Evolutionary conservation across 1,140 invertebrate genomes (phyloP), one percentile per base, ranked within the genome.

Genomic region (Cheumatopsyche charites): DNA sequence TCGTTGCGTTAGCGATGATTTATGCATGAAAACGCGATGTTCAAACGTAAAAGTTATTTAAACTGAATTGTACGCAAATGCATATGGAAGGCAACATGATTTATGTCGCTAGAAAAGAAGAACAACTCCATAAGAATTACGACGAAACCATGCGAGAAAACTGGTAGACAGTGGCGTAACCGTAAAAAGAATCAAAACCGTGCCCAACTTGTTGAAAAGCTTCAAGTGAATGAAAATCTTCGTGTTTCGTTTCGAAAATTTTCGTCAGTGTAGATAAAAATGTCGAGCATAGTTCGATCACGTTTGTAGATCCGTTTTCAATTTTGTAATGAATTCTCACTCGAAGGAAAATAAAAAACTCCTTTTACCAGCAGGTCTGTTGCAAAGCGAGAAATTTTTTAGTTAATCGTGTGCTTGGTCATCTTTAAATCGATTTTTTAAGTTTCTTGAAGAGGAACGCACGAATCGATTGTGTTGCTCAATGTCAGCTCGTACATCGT

Each of bases 381-480:
- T 58, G 55, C 55, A 58, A 58, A 58, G 55, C 55, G 55, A 58
- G 55, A 58, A 58, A 58, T 58, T 58, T 58, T 58, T 58, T 58
- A 23, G 55, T 58, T 58, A 58, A 58, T 58, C 55, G 55, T 58
- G 55, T 58, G 55, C 55, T 58, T 58, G 55, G 55, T 58, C 55
- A 58, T 58, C 55, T 58, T 58, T 58, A 58, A 58, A 58, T 58
- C 55, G 55, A 58, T 58, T 58, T 58, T 58, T 58, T 58, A 58
- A 58, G 55, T 58, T 58, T 58, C 55, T 25, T 25, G 55, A 58
- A 25, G 55, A 58, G 13, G 55, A 58, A 58, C 55, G 55, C 55
- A 58, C 55, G 55, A 58, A 58, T 58, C 55, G 55, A 58, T 58
- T 58, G 55, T 58, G 55, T 58, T 58, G 55, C 55, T 58, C 55